phyloP scores from a whole-genome alignment of 2,888 invertebrate genomes.

The Pseudococcus longispinus region DNA sequence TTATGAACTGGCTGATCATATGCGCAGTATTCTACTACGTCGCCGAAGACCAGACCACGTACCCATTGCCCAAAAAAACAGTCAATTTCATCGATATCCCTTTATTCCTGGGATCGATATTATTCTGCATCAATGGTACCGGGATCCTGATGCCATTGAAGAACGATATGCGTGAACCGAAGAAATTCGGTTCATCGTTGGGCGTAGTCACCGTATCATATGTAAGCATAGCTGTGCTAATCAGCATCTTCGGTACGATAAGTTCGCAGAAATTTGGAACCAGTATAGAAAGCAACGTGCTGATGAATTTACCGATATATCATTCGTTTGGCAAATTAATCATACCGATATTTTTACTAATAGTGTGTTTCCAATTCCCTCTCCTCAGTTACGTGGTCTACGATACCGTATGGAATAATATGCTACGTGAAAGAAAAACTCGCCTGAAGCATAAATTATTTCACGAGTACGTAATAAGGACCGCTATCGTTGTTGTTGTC shows the following conservation, averaged over 20 bases:
- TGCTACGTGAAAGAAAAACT: conserved; percentile 69
- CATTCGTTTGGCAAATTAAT: not conserved
- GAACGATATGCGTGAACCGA: conserved; percentile 91
- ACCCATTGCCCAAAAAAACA: conserved; percentile 70
- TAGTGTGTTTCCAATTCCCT: conserved; percentile 90
- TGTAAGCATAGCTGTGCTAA: conserved; percentile 79
- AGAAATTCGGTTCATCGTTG: conserved; percentile 76
- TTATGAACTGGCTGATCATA: conserved; percentile 81
- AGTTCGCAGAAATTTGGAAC: conserved; percentile 88
- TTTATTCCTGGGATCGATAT: conserved; percentile 92
- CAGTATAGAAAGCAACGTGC: conserved; percentile 78
- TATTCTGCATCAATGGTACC: conserved; percentile 95
- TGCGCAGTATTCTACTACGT: conserved; percentile 85
- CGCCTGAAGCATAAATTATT: conserved; percentile 70
- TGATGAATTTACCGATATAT: conserved; percentile 75
- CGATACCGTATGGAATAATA: conserved; percentile 88
- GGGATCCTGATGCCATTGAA: conserved; percentile 84
- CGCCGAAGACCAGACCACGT: conserved; percentile 73
- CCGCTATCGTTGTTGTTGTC: conserved; percentile 73
- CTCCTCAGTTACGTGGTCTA: conserved; percentile 95
- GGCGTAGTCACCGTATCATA: conserved; percentile 88
- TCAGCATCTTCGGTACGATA: conserved; percentile 86
- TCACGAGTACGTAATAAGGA: conserved; percentile 77
- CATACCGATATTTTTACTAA: conserved; percentile 64
- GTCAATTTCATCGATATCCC: conserved; percentile 77